These are phyloP conservation scores for Pseudocheirus occidentalis DNA, from an alignment of 2,797 vertebrate genomes.

Conservation along the genomic window DNA sequence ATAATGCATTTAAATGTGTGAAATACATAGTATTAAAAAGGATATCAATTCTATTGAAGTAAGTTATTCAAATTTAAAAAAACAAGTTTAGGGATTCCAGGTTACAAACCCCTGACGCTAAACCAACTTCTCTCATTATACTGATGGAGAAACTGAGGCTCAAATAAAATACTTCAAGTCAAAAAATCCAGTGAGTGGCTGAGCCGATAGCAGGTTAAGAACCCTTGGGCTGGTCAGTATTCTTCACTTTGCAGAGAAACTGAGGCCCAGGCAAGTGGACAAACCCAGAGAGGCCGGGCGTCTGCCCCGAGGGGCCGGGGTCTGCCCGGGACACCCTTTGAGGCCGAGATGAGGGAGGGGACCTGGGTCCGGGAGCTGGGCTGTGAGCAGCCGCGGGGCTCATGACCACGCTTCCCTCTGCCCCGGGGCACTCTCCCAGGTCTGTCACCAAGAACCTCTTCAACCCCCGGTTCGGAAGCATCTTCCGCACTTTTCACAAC, in stretches of 20 bases:
- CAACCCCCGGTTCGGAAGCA: slow-evolving; percentile 88
- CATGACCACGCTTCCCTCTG: fast-evolving
- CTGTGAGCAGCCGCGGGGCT: not conserved
- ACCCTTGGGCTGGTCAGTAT: not conserved
- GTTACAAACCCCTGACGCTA: not conserved
- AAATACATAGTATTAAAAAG: not conserved
- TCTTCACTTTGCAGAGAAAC: not conserved
- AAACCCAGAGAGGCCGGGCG: not conserved
- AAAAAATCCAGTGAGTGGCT: not conserved
- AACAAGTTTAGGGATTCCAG: not conserved
- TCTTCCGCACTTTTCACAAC: slow-evolving; percentile 89
- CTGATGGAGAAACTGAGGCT: not conserved
- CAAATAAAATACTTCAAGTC: not conserved
- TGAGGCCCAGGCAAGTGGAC: not conserved
- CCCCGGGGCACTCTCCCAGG: slow-evolving; percentile 60
- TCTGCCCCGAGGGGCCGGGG: no score
- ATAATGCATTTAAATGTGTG: not conserved
- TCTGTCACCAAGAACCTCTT: slow-evolving; percentile 87
- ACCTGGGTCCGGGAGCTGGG: no score
- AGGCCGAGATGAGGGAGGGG: not conserved
- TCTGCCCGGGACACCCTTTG: not conserved
- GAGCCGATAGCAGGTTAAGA: not conserved
- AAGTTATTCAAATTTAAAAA: no score
- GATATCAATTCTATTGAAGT: not conserved
- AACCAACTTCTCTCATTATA: not conserved